Evolutionary conservation across 2,113 vertebrate genomes (phyloP).

Genomic region (Tupaia tana): DNA sequence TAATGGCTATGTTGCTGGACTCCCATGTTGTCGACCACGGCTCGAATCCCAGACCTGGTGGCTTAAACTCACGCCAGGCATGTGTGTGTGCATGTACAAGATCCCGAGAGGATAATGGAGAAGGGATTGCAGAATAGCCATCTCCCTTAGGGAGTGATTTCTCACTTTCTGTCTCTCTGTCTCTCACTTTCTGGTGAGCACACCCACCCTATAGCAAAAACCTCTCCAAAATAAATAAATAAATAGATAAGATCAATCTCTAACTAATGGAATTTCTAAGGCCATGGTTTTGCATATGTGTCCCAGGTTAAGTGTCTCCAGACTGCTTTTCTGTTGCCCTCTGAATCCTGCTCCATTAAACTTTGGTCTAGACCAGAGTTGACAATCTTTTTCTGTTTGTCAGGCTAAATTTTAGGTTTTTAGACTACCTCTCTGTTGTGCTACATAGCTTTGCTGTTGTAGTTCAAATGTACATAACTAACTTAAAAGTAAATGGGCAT

Average conservation of each 20-base stretch:
- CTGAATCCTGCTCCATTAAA: neutral
- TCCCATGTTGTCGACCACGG: too few species aligned
- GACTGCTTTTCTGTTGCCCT: neutral
- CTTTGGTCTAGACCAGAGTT: neutral
- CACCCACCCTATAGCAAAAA: too few species aligned
- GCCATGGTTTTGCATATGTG: neutral
- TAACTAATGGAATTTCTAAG: conserved; percentile 27
- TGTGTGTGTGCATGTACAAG: too few species aligned
- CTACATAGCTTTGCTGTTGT: neutral
- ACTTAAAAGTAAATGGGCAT: neutral
- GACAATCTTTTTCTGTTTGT: neutral
- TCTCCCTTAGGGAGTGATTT: too few species aligned
- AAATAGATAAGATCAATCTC: neutral
- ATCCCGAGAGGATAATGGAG: too few species aligned
- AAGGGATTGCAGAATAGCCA: too few species aligned
- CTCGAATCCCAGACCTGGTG: too few species aligned
- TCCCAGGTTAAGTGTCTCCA: neutral
- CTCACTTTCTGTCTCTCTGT: too few species aligned
- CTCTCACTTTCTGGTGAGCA: too few species aligned
- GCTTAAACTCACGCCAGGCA: too few species aligned
- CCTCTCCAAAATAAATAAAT: too few species aligned
- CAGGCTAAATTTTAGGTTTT: neutral
- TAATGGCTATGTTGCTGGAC: too few species aligned
- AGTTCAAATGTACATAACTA: neutral
- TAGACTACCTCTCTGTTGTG: neutral